These are phyloP conservation scores for Tridacna crocea DNA, from an alignment of 2,888 invertebrate species.

Conservation along the genomic window DNA sequence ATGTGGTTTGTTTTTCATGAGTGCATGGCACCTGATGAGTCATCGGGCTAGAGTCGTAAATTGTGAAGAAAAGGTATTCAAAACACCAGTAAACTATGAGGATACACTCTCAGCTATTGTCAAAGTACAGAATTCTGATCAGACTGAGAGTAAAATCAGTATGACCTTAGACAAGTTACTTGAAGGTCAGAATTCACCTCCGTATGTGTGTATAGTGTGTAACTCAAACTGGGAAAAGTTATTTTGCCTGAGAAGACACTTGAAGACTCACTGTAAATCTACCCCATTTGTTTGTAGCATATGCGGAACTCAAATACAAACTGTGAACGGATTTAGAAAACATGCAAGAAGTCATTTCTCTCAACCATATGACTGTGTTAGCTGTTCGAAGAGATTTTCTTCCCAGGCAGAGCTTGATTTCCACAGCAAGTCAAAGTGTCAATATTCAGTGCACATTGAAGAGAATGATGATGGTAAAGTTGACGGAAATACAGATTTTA, in stretches of 20 bases:
- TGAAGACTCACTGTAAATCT: conserved; percentile 21
- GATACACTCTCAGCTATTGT: neutral
- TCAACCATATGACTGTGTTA: conserved; percentile 37
- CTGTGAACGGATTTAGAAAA: conserved; percentile 7
- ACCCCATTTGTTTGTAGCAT: conserved; percentile 31
- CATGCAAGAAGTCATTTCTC: conserved; percentile 43
- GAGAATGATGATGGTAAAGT: neutral
- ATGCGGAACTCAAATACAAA: conserved; percentile 28
- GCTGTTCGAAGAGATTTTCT: conserved; percentile 28
- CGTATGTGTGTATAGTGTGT: conserved; percentile 5
- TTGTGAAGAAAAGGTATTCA: conserved; percentile 23
- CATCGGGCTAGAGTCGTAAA: conserved; percentile 32
- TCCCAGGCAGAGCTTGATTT: neutral
- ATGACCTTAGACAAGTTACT: neutral
- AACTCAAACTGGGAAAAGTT: neutral
- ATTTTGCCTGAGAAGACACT: conserved; percentile 2
- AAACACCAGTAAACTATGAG: neutral
- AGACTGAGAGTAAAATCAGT: neutral
- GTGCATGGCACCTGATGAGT: conserved; percentile 34
- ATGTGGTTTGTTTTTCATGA: conserved; percentile 42
- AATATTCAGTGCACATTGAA: neutral
- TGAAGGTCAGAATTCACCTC: neutral
- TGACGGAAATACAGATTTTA: neutral
- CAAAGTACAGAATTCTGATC: neutral
- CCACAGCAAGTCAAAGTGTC: conserved; percentile 18